Conservation (phyloP, 1,140 invertebrate genomes). For the Cyrtorhinus lividipennis region DNA sequence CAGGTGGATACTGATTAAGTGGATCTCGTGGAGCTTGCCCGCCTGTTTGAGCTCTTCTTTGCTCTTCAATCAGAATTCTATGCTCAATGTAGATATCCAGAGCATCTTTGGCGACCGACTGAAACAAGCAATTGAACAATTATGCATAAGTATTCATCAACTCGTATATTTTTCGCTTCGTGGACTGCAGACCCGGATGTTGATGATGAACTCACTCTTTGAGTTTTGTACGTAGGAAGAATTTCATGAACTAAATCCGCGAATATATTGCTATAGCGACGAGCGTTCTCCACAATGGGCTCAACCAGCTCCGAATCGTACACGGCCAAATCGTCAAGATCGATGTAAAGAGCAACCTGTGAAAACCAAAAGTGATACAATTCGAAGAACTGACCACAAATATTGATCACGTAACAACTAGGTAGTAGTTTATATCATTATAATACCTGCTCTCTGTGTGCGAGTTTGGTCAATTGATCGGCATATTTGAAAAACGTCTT, state of each 20-base stretch:
- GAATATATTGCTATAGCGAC: constrained; percentile 69
- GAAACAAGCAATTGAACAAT: constrained; percentile 25
- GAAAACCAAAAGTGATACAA: not conserved
- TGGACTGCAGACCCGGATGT: no score
- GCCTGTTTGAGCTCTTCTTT: constrained; percentile 44
- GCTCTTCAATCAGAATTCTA: constrained; percentile 63
- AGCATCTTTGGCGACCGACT: constrained; percentile 72
- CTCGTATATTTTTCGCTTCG: not conserved
- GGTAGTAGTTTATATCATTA: not conserved
- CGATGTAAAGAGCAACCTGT: constrained; percentile 55
- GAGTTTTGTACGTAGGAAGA: constrained; percentile 74
- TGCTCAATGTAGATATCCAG: constrained; percentile 98
- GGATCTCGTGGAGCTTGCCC: constrained; percentile 52
- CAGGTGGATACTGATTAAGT: constrained; percentile 80
- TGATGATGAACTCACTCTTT: constrained; percentile 38
- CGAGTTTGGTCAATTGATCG: constrained; percentile 65
- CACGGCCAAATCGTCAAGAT: constrained; percentile 77
- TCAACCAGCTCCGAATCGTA: constrained; percentile 69
- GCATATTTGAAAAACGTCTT: constrained; percentile 77
- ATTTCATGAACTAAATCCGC: constrained; percentile 77
- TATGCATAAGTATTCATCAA: constrained; percentile 11
- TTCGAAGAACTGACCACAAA: constrained; percentile 25
- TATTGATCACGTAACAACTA: constrained; percentile 11
- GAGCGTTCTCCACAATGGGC: constrained; percentile 66
- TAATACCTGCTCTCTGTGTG: constrained; percentile 73